Conservation (phyloP, 2,113 vertebrate genomes). For the Microtus pennsylvanicus region DNA sequence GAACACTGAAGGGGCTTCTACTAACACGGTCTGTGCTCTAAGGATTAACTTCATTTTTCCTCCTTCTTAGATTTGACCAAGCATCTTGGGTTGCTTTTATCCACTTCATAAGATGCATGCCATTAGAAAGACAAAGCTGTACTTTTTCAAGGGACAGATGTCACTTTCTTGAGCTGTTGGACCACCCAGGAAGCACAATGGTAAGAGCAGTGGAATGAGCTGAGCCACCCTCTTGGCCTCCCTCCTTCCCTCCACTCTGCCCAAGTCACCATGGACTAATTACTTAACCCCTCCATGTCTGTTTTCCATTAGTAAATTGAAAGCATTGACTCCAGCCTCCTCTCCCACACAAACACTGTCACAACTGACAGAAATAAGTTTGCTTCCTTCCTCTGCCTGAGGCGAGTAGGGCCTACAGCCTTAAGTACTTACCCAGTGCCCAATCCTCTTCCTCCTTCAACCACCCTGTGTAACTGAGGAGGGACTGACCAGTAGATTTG, state of each 20-base stretch:
- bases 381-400: not conserved
- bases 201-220: not conserved
- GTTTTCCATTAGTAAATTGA: constrained; percentile 61
- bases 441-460: not conserved
- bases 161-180: not conserved
- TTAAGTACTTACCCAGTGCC: not conserved
- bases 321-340: constrained; percentile 36
- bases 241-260: not conserved
- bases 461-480: not conserved
- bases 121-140: constrained; percentile 34
- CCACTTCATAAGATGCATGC: not conserved
- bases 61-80: constrained; percentile 26
- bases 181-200: constrained; percentile 66
- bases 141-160: not conserved
- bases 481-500: not conserved
- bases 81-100: constrained; percentile 1
- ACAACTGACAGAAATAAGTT: not conserved
- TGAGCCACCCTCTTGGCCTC: not conserved
- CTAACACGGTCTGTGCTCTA: not conserved
- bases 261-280: constrained; percentile 10
- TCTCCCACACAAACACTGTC: not conserved
- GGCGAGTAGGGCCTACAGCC: not conserved
- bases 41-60: not conserved
- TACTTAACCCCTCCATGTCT: constrained; percentile 34
- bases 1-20: not conserved